These are phyloP conservation scores for Epizoanthus illoricatus DNA, from an alignment of 92 coral and sea anemone genomes.

Conservation along the genomic window DNA sequence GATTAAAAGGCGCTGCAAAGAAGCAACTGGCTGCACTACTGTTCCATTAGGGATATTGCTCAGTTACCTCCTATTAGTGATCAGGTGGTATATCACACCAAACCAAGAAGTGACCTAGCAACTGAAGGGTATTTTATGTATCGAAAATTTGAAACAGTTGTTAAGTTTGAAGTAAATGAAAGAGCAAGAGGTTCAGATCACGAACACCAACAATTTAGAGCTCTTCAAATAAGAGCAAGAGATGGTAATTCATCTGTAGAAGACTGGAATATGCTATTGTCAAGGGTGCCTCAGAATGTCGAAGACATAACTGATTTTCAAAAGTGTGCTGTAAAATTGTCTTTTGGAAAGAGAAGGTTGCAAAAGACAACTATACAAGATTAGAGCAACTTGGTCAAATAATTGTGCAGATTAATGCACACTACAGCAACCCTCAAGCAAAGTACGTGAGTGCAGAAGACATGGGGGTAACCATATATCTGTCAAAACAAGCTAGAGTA, in stretches of 20 bases:
- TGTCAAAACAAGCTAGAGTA: slow-evolving; percentile 43
- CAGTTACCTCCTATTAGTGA: slow-evolving; percentile 62
- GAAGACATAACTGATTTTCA: slow-evolving; percentile 18
- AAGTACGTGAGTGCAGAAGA: slow-evolving; percentile 50
- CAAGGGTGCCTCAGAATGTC: slow-evolving; percentile 47
- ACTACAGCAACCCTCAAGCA: slow-evolving; percentile 49
- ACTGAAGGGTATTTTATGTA: slow-evolving; percentile 52
- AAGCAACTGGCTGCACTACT: slow-evolving; percentile 52
- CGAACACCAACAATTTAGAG: slow-evolving; percentile 47
- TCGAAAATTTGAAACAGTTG: slow-evolving; percentile 48
- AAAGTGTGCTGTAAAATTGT: slow-evolving; percentile 36
- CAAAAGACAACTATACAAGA: slow-evolving; percentile 39
- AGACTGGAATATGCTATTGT: slow-evolving; percentile 53
- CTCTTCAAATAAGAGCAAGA: slow-evolving; percentile 43
- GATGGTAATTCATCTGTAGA: slow-evolving; percentile 56
- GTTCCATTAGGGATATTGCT: slow-evolving; percentile 61
- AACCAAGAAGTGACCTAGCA: slow-evolving; percentile 49
- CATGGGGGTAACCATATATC: slow-evolving; percentile 47
- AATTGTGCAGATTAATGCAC: slow-evolving; percentile 42
- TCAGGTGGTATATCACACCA: slow-evolving; percentile 47
- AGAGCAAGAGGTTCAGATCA: slow-evolving; percentile 42
- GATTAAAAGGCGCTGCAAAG: slow-evolving; percentile 54
- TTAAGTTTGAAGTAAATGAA: slow-evolving; percentile 44
- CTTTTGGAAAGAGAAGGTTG: slow-evolving; percentile 52
- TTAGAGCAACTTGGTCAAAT: slow-evolving; percentile 31